These are phyloP conservation scores for Danaus chrysippus DNA, from an alignment of 2,888 invertebrate genomes.

Conservation along the genomic window DNA sequence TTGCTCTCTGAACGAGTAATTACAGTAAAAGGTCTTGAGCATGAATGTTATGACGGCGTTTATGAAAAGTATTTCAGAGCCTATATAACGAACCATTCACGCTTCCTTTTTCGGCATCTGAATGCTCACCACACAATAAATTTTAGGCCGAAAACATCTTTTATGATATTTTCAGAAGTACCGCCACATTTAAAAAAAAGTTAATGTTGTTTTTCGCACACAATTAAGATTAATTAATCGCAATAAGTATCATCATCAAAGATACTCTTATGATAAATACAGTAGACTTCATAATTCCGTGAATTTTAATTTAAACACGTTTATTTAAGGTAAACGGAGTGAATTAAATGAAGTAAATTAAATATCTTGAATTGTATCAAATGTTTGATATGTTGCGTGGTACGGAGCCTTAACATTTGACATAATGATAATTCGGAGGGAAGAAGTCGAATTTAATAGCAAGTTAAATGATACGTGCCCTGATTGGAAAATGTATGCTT, in stretches of 20 bases:
- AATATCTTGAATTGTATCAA: conserved; percentile 17
- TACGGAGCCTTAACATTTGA: conserved; percentile 55
- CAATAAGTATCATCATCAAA: conserved; percentile 21
- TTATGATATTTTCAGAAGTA: conserved; percentile 43
- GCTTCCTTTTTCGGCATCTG: conserved; percentile 55
- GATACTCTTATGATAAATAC: conserved; percentile 19
- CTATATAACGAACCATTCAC: conserved; percentile 54
- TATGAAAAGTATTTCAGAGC: conserved; percentile 72
- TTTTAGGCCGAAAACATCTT: conserved; percentile 49
- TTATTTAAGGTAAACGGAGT: conserved; percentile 15
- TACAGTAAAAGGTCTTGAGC: conserved; percentile 76
- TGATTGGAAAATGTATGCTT: conserved; percentile 80
- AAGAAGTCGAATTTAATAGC: conserved; percentile 79
- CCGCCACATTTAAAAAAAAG: conserved; percentile 33
- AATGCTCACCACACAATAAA: conserved; percentile 70
- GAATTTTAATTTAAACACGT: conserved; percentile 3
- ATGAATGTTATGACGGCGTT: conserved; percentile 76
- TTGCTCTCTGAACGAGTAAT: conserved; percentile 60
- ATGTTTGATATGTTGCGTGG: conserved; percentile 34
- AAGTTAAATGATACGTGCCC: conserved; percentile 78
- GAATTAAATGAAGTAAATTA: conserved; percentile 10
- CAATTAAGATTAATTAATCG: conserved; percentile 32
- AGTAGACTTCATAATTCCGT: neutral
- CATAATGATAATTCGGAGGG: conserved; percentile 75
- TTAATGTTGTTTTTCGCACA: conserved; percentile 31